Base-by-base conservation (phyloP, 2,888 invertebrate genomes). In the Noctua fimbriata region DNA sequence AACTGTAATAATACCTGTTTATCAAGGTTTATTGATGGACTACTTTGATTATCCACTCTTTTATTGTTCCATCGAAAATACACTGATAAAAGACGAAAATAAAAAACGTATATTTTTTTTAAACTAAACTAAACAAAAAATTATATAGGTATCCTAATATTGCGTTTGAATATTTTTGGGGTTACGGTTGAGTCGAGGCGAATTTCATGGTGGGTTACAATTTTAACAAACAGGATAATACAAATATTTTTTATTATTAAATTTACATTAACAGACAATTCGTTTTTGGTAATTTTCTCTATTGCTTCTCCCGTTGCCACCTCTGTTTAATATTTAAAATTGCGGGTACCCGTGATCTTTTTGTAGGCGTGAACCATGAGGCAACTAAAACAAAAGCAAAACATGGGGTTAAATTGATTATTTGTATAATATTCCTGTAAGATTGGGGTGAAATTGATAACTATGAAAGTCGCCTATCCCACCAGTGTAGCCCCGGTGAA, bases 241-340 rank as follows among this genome's bases (percentile, higher is more conserved):
- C 58, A 69, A 58, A 60, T 75, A 47, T 69, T 69, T 67, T 69
- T 69, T 60, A 75, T 21, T 75, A 28, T 55, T 55, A 44, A 44
- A 55, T 58, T 58, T n/a, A 58, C 79, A 67, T 78, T 78, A 52
- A 84, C 78, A 21, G 81, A 69, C 65, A 86, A 72, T 58, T 76
- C 71, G 12, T 49, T 73, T 3, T 52, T 24, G 7, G 24, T 24
- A 47, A 24, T 52, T 52, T 52, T 52, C 52, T 52, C 36, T 63
- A 85, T n/a, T 14, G 82, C 85, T 73, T 85, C 82, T 71, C 83
- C 84, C 41, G 81, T 44, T 66, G 47, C 47, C 47, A 1, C 47
- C 47, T 2, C 16, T 47, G 14, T 47, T 14, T 47, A 16, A 16
- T 86, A 82, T 76, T 82, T 79, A 67, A 84, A 85, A 71, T 75